Evolutionary conservation across 2,113 vertebrate genomes (phyloP).

Genomic region (Stercorarius parasiticus): DNA sequence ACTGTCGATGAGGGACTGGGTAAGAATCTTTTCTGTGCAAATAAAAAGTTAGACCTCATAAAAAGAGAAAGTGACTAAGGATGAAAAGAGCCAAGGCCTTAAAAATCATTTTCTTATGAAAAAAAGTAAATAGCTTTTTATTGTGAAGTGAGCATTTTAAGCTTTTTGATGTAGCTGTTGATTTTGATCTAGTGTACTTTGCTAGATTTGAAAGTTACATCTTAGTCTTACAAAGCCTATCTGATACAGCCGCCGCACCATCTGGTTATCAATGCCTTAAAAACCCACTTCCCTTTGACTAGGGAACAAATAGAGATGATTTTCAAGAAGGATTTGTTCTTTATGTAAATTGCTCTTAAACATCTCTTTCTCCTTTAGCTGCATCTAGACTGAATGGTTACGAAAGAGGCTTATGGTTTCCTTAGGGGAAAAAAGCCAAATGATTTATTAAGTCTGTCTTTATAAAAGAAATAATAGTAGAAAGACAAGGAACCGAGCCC

Average conservation of each 20-base stretch:
- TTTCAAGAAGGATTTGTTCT: constrained; percentile 60
- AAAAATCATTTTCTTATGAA: neutral
- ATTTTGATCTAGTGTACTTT: constrained; percentile 39
- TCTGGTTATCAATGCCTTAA: constrained; percentile 49
- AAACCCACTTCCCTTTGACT: constrained; percentile 29
- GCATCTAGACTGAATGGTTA: constrained; percentile 22
- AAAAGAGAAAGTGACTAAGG: neutral
- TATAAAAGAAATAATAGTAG: neutral
- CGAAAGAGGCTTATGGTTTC: constrained; percentile 34
- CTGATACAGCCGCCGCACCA: constrained; percentile 46
- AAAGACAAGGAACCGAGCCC: neutral
- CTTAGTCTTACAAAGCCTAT: constrained; percentile 47
- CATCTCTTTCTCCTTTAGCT: constrained; percentile 28
- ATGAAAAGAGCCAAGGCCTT: neutral
- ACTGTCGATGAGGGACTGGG: neutral
- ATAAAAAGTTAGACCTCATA: neutral
- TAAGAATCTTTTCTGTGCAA: neutral
- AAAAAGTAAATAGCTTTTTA: constrained; percentile 42
- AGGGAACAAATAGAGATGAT: constrained; percentile 64
- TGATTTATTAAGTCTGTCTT: constrained; percentile 31
- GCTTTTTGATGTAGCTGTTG: constrained; percentile 33
- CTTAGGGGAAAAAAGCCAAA: neutral
- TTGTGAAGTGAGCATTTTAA: constrained; percentile 39
- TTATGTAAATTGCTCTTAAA: constrained; percentile 65
- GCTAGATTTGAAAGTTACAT: constrained; percentile 39